Conservation (phyloP, 2,888 invertebrate genomes). For the Drosophila greeni region DNA sequence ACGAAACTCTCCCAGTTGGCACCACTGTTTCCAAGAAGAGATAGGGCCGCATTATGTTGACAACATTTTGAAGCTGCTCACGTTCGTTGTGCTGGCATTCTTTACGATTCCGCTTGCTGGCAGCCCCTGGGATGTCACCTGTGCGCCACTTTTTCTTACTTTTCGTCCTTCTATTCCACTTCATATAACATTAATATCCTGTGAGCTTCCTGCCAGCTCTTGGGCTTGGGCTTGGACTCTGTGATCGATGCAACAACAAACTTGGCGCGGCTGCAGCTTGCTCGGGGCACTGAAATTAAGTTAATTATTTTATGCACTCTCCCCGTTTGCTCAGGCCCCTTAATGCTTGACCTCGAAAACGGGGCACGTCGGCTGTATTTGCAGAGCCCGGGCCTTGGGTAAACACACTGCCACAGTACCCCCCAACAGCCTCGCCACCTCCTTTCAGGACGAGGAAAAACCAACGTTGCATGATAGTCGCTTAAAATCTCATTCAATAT, state of each 20-base stretch:
- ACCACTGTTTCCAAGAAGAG: neutral
- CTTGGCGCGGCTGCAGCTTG: slow-evolving; percentile 12
- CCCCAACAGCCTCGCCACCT: neutral
- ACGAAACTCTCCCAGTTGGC: neutral
- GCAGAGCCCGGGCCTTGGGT: slow-evolving; percentile 22
- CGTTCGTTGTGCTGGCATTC: slow-evolving; percentile 45
- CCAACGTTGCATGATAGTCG: slow-evolving; percentile 59
- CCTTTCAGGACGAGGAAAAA: slow-evolving; percentile 10
- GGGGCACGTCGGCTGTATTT: slow-evolving; percentile 29
- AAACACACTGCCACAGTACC: slow-evolving; percentile 2
- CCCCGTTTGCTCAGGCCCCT: slow-evolving; percentile 18
- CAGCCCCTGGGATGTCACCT: slow-evolving; percentile 44
- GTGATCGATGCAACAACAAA: slow-evolving; percentile 28
- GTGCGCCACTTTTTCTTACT: slow-evolving; percentile 17
- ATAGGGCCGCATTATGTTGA: slow-evolving; percentile 35
- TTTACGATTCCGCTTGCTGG: slow-evolving; percentile 39
- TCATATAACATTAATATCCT: slow-evolving; percentile 48
- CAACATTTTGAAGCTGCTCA: slow-evolving; percentile 54
- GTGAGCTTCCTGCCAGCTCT: slow-evolving; percentile 33
- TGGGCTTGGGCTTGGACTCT: neutral
- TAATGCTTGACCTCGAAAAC: slow-evolving; percentile 30
- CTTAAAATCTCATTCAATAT: slow-evolving; percentile 71
- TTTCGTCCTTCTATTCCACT: slow-evolving; percentile 18
- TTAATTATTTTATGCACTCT: slow-evolving; percentile 44
- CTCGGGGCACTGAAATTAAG: slow-evolving; percentile 28